Evolutionary conservation across 2,797 vertebrate species (phyloP), one percentile per base, ranked within the genome.

Genomic region (Typhlichthys eigenmanni): DNA sequence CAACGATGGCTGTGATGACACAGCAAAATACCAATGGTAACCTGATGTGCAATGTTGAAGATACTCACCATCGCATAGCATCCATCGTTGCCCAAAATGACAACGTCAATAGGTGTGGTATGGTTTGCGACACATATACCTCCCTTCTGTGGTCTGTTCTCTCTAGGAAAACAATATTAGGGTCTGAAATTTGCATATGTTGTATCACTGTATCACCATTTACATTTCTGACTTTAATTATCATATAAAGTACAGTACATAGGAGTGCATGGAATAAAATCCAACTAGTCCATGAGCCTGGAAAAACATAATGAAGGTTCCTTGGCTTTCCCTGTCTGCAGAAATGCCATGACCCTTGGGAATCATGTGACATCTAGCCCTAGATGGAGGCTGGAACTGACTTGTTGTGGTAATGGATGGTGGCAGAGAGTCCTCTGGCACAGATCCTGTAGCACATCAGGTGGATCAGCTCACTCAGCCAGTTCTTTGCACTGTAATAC

Each of bases 61-160:
- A 16, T 12, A 74, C 95, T 77, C 92, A 98, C 97, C 97, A 99
- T 98, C 9, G 97, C 95, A 45, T 99, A 99, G 84, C 97, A 98
- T 73, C 96, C 94, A 62, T 99, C 96, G 0, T 95, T 98, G 17
- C 96, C 93, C 89, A 99, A 85, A 69, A 99, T 99, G 63, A 98
- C 92, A 0, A 96, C 89, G 45, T 99, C 97, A 32, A 99, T 98
- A 0, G 97, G 97, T 1, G 97, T 96, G 0, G 97, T 99, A 79
- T 98, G 97, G 74, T 99, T 98, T 48, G 96, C 96, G 1, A 99
- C 97, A 62, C 97, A 99, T 67, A 98, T 96, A 11, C 96, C 96
- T 81, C 97, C 97, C 74, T 96, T 98, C 88, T 91, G 91, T 11
- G 97, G 97, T 46, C 79, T 88, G 85, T 98, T 95, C 76, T 96